These are phyloP conservation scores for Rhopalosiphum maidis DNA, from an alignment of 1,140 invertebrate species.

Conservation along the genomic window DNA sequence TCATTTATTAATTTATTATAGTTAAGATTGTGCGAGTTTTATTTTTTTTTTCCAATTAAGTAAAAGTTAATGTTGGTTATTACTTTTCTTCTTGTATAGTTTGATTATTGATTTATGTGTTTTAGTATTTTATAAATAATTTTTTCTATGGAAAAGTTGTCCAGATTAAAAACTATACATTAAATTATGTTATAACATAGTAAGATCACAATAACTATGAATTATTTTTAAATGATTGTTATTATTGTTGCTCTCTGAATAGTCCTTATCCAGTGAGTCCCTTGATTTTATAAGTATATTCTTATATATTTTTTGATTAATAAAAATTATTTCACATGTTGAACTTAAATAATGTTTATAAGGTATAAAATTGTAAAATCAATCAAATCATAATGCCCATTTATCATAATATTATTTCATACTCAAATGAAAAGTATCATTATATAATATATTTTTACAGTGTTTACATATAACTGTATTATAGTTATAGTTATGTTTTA, in stretches of 20 bases:
- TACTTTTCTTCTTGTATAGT: conserved; percentile 56
- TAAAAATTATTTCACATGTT: conserved; percentile 12
- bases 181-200: conserved; percentile 40
- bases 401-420: neutral
- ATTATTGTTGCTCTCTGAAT: conserved; percentile 36
- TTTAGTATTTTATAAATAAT: conserved; percentile 51
- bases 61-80: conserved; percentile 50
- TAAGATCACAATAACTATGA: conserved; percentile 44
- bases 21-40: conserved; percentile 45
- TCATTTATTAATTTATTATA: conserved; percentile 55
- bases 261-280: neutral
- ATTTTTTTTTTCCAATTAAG: conserved; percentile 29
- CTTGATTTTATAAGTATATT: neutral
- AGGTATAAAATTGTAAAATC: neutral
- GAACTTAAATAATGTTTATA: neutral
- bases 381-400: neutral
- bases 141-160: conserved; percentile 50
- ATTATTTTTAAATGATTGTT: conserved; percentile 40
- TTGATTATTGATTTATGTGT: conserved; percentile 50
- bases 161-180: conserved; percentile 46
- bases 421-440: neutral
- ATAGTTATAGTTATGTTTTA: neutral
- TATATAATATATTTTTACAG: neutral
- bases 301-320: conserved; percentile 12
- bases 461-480: neutral